Evolutionary conservation across 2,113 vertebrate genomes (phyloP).

Genomic region (Pelodiscus sinensis): DNA sequence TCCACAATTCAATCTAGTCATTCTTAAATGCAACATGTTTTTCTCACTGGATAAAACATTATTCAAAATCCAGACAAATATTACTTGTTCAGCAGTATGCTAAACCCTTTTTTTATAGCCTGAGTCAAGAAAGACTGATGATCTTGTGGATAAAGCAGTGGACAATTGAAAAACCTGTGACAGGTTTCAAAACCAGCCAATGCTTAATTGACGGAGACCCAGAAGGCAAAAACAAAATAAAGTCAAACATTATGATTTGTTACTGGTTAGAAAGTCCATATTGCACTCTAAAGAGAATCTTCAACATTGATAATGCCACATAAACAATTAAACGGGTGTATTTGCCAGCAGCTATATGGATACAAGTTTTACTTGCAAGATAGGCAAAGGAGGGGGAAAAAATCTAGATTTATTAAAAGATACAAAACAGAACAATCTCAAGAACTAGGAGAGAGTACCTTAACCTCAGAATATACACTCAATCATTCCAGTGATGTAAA

Average conservation of each 20-base stretch:
- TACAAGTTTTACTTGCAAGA: constrained; percentile 26
- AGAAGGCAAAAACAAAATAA: constrained; percentile 37
- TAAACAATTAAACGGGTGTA: constrained; percentile 15
- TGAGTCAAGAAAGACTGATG: constrained; percentile 43
- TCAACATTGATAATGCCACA: constrained; percentile 16
- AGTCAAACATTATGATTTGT: constrained; percentile 1
- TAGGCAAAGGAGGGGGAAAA: constrained; percentile 24
- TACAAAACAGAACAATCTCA: not conserved
- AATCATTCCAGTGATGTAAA: constrained; percentile 28
- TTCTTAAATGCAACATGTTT: constrained; percentile 43
- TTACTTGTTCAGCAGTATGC: constrained; percentile 57
- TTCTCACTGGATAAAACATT: constrained; percentile 30
- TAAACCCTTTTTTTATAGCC: constrained; percentile 38
- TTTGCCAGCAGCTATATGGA: constrained; percentile 13
- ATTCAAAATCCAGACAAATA: constrained; percentile 60
- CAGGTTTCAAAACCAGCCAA: constrained; percentile 36
- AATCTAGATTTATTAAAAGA: constrained; percentile 30
- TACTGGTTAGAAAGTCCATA: constrained; percentile 22
- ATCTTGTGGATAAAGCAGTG: constrained; percentile 48
- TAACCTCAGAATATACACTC: constrained; percentile 24
- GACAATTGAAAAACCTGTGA: constrained; percentile 52
- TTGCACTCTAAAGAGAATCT: not conserved
- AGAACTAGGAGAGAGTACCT: constrained; percentile 28
- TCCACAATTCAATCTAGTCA: constrained; percentile 26
- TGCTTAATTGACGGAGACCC: not conserved